These are phyloP conservation scores for Lagenorhynchus albirostris DNA, from an alignment of 2,113 vertebrate genomes.

Conservation along the genomic window DNA sequence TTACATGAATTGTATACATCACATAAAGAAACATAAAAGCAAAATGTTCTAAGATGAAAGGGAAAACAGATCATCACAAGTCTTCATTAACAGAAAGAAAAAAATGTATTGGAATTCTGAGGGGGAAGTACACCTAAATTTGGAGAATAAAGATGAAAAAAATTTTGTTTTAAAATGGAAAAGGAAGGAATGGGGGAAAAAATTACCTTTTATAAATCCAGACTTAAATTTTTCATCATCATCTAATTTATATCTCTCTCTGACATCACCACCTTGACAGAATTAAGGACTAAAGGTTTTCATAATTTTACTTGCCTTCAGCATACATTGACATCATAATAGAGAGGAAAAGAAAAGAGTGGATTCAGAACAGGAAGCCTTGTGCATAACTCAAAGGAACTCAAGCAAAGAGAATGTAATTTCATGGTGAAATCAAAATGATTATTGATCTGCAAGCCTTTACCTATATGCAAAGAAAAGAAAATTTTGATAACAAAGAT, in stretches of 20 bases:
- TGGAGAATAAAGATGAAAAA: neutral
- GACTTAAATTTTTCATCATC: neutral
- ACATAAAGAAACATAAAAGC: neutral
- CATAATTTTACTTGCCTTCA: conserved; percentile 5
- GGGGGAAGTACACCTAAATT: neutral
- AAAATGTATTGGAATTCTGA: neutral
- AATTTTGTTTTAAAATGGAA: neutral
- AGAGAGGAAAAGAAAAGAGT: neutral
- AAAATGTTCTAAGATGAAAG: neutral
- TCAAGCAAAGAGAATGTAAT: conserved; percentile 64
- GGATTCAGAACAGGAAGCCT: conserved; percentile 42
- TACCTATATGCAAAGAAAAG: conserved; percentile 37
- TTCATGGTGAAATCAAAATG: conserved; percentile 53
- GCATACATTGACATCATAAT: neutral
- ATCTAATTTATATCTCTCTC: conserved; percentile 21
- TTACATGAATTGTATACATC: neutral
- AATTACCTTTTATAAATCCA: neutral
- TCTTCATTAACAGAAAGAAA: neutral
- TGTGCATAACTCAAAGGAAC: conserved; percentile 56
- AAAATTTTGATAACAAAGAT: neutral
- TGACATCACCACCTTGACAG: neutral
- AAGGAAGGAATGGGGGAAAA: neutral
- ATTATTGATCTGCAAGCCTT: conserved; percentile 50
- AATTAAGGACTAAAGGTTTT: conserved; percentile 38
- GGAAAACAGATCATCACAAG: neutral